Percentiles rank a stretch among this genome's conserved stretches.
Evolutionary conservation across 2,113 vertebrate species (phyloP).

Genomic region (Caranx ignobilis): DNA sequence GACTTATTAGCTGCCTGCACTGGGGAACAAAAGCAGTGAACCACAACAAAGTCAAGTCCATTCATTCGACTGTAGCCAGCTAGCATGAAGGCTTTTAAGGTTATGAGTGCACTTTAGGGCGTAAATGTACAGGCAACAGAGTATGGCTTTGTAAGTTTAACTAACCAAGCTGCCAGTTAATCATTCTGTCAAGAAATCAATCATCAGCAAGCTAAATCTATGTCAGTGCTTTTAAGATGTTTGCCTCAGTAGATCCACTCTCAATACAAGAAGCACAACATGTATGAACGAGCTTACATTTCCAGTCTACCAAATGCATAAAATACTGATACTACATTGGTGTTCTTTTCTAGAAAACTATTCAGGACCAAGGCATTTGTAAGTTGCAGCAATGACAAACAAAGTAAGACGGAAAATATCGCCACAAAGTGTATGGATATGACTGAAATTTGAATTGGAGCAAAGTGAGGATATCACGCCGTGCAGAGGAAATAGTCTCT

Average conservation of each 20-base stretch:
- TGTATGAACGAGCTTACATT: conserved; percentile 26
- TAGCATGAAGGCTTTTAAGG: conserved; percentile 71
- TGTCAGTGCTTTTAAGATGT: conserved; percentile 44
- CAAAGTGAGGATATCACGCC: neutral
- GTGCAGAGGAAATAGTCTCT: conserved; percentile 11
- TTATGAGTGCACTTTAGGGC: conserved; percentile 60
- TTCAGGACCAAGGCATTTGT: conserved; percentile 1
- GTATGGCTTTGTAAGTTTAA: conserved; percentile 57
- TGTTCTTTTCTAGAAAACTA: neutral
- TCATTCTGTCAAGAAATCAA: conserved; percentile 57
- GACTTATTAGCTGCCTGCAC: conserved; percentile 69
- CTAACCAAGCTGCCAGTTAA: conserved; percentile 47
- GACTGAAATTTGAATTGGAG: conserved; percentile 16
- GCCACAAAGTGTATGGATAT: neutral
- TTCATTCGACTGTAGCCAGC: conserved; percentile 69
- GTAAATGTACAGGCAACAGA: conserved; percentile 48
- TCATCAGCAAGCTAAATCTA: conserved; percentile 53
- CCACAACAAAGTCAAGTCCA: conserved; percentile 68
- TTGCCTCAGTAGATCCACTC: conserved; percentile 30
- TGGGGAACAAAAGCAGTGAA: conserved; percentile 69
- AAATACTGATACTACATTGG: conserved; percentile 14
- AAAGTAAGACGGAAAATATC: conserved; percentile 3
- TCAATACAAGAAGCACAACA: conserved; percentile 10
- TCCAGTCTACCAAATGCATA: conserved; percentile 24
- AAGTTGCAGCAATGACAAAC: conserved; percentile 16